phyloP scores from a whole-genome alignment of 2,888 invertebrate genomes.

The Cactoblastis cactorum region DNA sequence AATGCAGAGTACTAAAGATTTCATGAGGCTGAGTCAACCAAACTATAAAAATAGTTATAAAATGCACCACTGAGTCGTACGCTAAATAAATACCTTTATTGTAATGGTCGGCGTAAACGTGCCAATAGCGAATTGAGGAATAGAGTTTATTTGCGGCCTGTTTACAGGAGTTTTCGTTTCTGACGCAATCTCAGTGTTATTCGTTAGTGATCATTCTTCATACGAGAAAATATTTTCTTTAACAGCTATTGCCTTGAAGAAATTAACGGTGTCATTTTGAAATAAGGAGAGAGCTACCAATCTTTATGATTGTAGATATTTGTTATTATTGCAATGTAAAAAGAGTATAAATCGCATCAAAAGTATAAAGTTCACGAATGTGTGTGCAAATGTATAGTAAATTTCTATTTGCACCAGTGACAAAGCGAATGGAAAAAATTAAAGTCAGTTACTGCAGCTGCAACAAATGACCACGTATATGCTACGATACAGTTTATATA shows the following conservation, averaged over 20 bases:
- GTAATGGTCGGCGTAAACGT: conserved; percentile 30
- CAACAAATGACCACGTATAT: too few species aligned
- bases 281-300: not conserved
- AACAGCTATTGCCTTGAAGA: not conserved
- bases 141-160: conserved; percentile 67
- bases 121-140: conserved; percentile 53
- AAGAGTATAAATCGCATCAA: too few species aligned
- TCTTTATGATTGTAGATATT: too few species aligned
- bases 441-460: too few species aligned
- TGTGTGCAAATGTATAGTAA: too few species aligned
- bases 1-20: too few species aligned
- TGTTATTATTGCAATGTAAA: too few species aligned
- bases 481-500: too few species aligned
- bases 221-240: conserved; percentile 20
- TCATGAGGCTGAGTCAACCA: too few species aligned
- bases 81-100: conserved; percentile 16
- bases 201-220: conserved; percentile 21
- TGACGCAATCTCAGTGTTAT: conserved; percentile 60
- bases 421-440: too few species aligned
- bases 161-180: conserved; percentile 61
- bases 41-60: conserved; percentile 7
- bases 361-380: too few species aligned
- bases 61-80: conserved; percentile 14
- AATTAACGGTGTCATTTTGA: not conserved
- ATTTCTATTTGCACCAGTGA: too few species aligned